phyloP scores from a whole-genome alignment of 2,888 invertebrate genomes.

The Serripes groenlandicus region DNA sequence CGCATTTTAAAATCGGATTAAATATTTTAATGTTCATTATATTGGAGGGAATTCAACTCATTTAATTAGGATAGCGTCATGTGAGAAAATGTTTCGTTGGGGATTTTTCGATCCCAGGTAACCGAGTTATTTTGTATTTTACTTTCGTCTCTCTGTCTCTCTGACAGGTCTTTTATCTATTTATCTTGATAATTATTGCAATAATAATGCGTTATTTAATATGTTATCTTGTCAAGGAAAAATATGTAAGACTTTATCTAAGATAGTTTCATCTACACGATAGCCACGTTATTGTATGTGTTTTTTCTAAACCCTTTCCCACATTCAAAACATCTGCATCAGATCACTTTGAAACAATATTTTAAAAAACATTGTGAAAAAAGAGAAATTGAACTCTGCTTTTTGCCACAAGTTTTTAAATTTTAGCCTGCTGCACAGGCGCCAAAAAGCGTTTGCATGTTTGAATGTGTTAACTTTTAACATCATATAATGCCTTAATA shows the following conservation, averaged over 20 bases:
- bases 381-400: too few relatives aligned
- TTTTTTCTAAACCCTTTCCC: background rate
- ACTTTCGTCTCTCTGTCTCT: too few relatives aligned
- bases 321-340: background rate
- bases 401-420: background rate
- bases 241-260: background rate
- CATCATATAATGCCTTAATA: too few relatives aligned
- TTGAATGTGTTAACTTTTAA: too few relatives aligned
- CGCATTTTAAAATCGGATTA: slow-evolving; percentile 13
- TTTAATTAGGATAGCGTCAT: slow-evolving; percentile 2
- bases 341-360: background rate
- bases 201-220: too few relatives aligned
- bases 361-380: too few relatives aligned
- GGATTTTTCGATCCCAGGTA: slow-evolving; percentile 20
- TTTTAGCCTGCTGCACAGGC: too few relatives aligned
- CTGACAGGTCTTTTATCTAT: too few relatives aligned
- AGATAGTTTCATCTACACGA: background rate
- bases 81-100: slow-evolving; percentile 14
- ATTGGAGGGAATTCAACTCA: background rate
- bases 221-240: too few relatives aligned
- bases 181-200: too few relatives aligned
- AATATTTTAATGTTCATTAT: slow-evolving; percentile 18
- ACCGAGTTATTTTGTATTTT: background rate
- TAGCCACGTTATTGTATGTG: too few relatives aligned
- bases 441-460: too few relatives aligned